phyloP scores from a whole-genome alignment of 1,140 invertebrate genomes.

The Pygmarrhopalites habei region DNA sequence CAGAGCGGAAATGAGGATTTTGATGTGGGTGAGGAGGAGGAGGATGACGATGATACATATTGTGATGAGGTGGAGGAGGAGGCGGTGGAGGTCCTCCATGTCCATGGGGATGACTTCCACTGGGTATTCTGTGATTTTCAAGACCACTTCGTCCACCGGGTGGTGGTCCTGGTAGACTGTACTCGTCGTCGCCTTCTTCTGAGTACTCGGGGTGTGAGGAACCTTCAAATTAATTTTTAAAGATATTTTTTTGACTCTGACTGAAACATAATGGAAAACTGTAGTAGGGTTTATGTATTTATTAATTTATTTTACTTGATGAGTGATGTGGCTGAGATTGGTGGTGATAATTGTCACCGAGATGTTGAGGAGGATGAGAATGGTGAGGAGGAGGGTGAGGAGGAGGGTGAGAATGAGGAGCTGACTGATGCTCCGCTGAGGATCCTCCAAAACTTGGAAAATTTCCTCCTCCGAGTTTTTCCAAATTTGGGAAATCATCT shows the following conservation, averaged over 20 bases:
- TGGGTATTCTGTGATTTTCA: neutral
- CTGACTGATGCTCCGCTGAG: neutral
- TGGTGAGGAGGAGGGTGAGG: neutral
- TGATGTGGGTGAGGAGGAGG: neutral
- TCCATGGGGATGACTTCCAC: neutral
- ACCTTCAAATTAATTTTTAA: no score
- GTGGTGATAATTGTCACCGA: neutral
- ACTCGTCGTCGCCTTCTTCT: neutral
- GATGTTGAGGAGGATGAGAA: neutral
- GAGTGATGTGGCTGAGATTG: neutral
- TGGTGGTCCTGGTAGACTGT: neutral
- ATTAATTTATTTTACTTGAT: no score
- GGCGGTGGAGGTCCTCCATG: neutral
- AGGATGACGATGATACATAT: neutral
- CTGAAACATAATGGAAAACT: no score
- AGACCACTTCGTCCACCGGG: neutral
- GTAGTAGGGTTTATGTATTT: no score
- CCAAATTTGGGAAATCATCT: constrained; percentile 28
- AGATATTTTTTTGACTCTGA: no score
- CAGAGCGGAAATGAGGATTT: neutral
- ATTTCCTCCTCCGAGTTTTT: constrained; percentile 19
- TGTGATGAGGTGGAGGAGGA: neutral
- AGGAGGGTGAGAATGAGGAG: neutral
- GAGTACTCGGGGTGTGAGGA: neutral
- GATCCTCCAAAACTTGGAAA: constrained; percentile 24